A percentile compares a stretch with the other conserved stretches of the same genome.
These are phyloP conservation scores for Halocynthia aurantium DNA, from an alignment of 23 tunicate species.

Conservation along the genomic window DNA sequence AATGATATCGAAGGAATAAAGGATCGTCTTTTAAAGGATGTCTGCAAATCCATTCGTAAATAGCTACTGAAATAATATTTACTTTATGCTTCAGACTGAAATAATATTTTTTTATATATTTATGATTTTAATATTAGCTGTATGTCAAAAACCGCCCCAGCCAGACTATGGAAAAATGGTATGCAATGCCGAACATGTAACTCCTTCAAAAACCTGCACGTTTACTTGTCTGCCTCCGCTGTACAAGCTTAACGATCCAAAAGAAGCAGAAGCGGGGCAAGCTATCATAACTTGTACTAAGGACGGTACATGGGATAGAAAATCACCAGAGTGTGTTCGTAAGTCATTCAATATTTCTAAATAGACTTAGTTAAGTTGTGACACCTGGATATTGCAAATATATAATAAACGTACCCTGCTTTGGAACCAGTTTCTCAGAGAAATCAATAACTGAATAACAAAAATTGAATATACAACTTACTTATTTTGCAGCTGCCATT, in stretches of 20 bases:
- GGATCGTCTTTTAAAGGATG: constrained; percentile 71
- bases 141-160: constrained; percentile 41
- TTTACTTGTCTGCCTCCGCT: constrained; percentile 54
- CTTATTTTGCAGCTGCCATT: constrained; percentile 36
- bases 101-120: too few relatives aligned
- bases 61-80: background rate
- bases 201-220: constrained; percentile 45
- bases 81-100: too few relatives aligned
- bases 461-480: background rate
- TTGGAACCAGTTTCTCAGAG: background rate
- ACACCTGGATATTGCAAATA: background rate
- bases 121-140: constrained; percentile 29
- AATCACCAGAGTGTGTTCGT: constrained; percentile 70
- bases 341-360: constrained; percentile 24
- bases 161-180: constrained; percentile 51
- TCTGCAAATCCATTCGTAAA: constrained; percentile 69
- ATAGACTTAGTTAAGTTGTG: background rate
- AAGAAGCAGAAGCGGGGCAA: constrained; percentile 15
- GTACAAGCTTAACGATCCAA: constrained; percentile 28
- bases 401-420: background rate
- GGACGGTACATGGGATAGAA: constrained; percentile 59
- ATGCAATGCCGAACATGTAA: constrained; percentile 37
- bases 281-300: constrained; percentile 27
- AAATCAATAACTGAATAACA: background rate
- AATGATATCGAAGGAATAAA: constrained; percentile 73